A percentile compares a stretch with the other conserved stretches of the same genome.
These are phyloP conservation scores for Meghimatium bilineatum DNA, from an alignment of 2,888 invertebrate species.

Conservation along the genomic window DNA sequence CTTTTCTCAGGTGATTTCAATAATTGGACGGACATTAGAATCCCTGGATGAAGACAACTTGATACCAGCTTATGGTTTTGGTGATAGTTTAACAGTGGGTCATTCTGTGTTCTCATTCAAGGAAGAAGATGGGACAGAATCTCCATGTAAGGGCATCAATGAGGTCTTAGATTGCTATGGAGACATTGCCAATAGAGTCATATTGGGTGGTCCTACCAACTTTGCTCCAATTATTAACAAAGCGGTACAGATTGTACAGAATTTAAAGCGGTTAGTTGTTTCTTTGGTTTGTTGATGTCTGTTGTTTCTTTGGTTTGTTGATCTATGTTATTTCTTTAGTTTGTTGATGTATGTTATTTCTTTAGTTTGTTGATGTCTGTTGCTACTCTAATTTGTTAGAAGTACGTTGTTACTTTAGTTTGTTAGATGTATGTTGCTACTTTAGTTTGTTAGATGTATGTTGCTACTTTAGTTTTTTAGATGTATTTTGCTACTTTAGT, in stretches of 20 bases:
- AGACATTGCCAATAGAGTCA: slow-evolving; percentile 75
- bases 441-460: too few relatives aligned
- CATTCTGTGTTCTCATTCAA: slow-evolving; percentile 71
- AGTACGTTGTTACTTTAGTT: too few relatives aligned
- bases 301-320: too few relatives aligned
- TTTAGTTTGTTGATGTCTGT: too few relatives aligned
- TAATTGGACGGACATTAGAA: slow-evolving; percentile 73
- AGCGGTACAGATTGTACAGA: slow-evolving; percentile 78
- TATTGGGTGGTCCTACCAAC: slow-evolving; percentile 79
- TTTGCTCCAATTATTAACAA: slow-evolving; percentile 79
- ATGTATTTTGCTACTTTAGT: too few relatives aligned
- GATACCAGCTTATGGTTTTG: slow-evolving; percentile 75
- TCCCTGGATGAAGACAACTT: slow-evolving; percentile 72
- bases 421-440: too few relatives aligned
- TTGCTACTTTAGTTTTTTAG: too few relatives aligned
- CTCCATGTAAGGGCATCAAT: slow-evolving; percentile 67
- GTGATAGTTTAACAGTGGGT: slow-evolving; percentile 71
- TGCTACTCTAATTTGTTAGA: too few relatives aligned
- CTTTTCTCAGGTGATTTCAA: slow-evolving; percentile 62
- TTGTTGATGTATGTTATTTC: too few relatives aligned
- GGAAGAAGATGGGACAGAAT: slow-evolving; percentile 46
- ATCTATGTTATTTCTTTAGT: too few relatives aligned
- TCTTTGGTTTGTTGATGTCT: not conserved
- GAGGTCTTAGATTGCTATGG: slow-evolving; percentile 77
- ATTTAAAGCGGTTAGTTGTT: slow-evolving; percentile 22